Evolutionary conservation across 2,888 invertebrate genomes (phyloP).

Genomic region (Lasioglossum lativentre): DNA sequence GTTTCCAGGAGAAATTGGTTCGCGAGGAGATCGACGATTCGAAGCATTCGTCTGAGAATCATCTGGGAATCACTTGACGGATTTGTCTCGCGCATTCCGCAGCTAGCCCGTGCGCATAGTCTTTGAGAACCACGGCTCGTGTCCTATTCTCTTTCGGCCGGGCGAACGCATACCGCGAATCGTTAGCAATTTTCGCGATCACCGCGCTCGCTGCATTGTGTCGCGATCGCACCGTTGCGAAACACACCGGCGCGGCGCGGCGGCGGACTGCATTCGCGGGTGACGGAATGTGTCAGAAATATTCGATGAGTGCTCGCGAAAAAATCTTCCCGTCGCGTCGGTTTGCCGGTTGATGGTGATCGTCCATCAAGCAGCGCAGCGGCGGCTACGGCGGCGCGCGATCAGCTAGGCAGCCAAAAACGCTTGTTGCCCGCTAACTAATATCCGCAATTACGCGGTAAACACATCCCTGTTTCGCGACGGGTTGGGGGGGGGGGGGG

Average conservation of each 20-base stretch:
- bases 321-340: neutral
- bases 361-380: neutral
- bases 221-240: constrained; percentile 57
- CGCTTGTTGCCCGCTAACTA: neutral
- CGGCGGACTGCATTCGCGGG: constrained; percentile 14
- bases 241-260: constrained; percentile 49
- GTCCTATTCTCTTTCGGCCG: constrained; percentile 51
- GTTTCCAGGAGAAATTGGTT: neutral
- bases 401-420: neutral
- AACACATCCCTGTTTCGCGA: constrained; percentile 7
- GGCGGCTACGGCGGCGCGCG: neutral
- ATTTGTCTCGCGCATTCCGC: neutral
- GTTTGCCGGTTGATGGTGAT: neutral
- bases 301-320: constrained; percentile 19
- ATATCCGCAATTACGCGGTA: constrained; percentile 24
- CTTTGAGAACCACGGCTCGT: constrained; percentile 23
- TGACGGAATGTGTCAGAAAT: constrained; percentile 41
- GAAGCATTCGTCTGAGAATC: neutral
- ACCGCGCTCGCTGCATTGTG: constrained; percentile 33
- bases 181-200: constrained; percentile 72
- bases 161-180: constrained; percentile 67
- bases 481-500: no score
- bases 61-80: neutral
- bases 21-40: neutral
- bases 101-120: neutral